A percentile compares a stretch with the other conserved stretches of the same genome.
phyloP scores from a whole-genome alignment of 2,797 vertebrate genomes.

The Pipistrellus pygmaeus region DNA sequence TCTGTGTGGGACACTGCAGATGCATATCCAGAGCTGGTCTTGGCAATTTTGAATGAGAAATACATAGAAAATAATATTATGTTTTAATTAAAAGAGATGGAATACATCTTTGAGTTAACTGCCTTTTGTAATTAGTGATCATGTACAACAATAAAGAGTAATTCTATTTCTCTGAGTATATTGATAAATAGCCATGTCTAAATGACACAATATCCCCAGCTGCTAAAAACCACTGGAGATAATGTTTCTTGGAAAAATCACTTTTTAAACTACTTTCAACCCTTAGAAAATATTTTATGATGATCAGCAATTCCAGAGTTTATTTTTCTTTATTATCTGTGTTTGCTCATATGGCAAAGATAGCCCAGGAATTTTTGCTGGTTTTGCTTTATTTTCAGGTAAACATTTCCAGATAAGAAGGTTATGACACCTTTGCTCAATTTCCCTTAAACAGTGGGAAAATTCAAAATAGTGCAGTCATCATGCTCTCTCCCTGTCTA shows the following conservation, averaged over 20 bases:
- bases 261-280: not conserved
- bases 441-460: not conserved
- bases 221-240: slow-evolving; percentile 32
- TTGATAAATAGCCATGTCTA: slow-evolving; percentile 46
- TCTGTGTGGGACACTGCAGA: not conserved
- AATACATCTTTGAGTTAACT: slow-evolving; percentile 51
- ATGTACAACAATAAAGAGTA: slow-evolving; percentile 22
- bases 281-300: slow-evolving; percentile 37
- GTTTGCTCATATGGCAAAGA: slow-evolving; percentile 14
- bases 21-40: slow-evolving; percentile 23
- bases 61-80: slow-evolving; percentile 37
- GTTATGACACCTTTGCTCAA: not conserved
- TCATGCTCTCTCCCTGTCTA: not conserved
- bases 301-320: not conserved
- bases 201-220: slow-evolving; percentile 15
- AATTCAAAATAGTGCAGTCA: not conserved
- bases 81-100: slow-evolving; percentile 55
- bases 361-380: not conserved
- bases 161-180: slow-evolving; percentile 27
- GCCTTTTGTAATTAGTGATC: slow-evolving; percentile 60
- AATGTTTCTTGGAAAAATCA: not conserved
- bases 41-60: slow-evolving; percentile 49
- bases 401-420: slow-evolving; percentile 33
- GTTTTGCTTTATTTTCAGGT: slow-evolving; percentile 44
- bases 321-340: slow-evolving; percentile 14